phyloP scores from a whole-genome alignment of 2,888 invertebrate species.

The Macroteleia sp. region DNA sequence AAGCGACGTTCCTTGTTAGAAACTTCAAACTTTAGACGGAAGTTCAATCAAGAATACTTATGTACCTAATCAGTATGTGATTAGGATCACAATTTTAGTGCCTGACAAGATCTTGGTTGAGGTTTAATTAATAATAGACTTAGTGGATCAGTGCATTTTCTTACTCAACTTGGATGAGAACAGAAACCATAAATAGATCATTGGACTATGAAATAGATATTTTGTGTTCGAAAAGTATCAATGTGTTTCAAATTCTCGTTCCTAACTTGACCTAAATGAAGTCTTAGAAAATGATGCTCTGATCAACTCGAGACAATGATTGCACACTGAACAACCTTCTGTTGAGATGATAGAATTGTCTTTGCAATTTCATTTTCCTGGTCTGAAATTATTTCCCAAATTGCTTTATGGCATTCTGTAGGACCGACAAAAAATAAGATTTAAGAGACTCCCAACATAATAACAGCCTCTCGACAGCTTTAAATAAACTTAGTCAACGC shows the following conservation, averaged over 20 bases:
- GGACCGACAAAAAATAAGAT: too few relatives aligned
- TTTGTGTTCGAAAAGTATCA: constrained; percentile 8
- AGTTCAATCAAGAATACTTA: constrained; percentile 53
- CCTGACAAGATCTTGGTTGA: constrained; percentile 6
- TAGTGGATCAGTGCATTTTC: neutral
- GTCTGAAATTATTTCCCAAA: too few relatives aligned
- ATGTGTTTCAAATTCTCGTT: constrained; percentile 11
- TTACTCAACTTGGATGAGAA: neutral
- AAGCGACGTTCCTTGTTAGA: constrained; percentile 38
- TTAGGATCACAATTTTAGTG: constrained; percentile 48
- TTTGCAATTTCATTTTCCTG: too few relatives aligned
- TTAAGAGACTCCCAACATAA: too few relatives aligned
- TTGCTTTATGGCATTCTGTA: too few relatives aligned
- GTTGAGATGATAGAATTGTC: constrained; percentile 48
- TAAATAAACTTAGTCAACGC: neutral
- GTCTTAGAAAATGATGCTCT: neutral
- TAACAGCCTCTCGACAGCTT: too few relatives aligned
- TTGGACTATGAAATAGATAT: constrained; percentile 8
- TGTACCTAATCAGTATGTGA: constrained; percentile 51
- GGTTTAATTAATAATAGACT: constrained; percentile 41
- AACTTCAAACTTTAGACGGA: constrained; percentile 37
- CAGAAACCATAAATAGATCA: neutral
- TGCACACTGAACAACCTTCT: constrained; percentile 20
- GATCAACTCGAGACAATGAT: constrained; percentile 7
- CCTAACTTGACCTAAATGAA: constrained; percentile 9